Percentiles rank a stretch among this genome's conserved stretches.
phyloP scores from a whole-genome alignment of 2,888 invertebrate genomes.

The Alitta virens region DNA sequence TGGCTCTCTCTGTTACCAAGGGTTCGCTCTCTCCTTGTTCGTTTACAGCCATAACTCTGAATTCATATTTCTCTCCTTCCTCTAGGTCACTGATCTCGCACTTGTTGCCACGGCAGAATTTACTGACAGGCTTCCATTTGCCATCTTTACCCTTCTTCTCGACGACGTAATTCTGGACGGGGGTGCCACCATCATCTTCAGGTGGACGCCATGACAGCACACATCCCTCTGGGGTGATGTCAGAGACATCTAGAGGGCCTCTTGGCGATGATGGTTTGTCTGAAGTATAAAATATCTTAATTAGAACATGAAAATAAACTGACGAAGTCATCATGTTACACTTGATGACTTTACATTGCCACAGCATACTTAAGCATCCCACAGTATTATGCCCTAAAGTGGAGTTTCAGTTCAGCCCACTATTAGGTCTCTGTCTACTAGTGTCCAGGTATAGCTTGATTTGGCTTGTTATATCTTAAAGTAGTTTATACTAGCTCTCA shows the following conservation, averaged over 20 bases:
- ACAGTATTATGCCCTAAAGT: no score
- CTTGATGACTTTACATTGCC: no score
- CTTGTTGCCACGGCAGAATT: conserved; percentile 80
- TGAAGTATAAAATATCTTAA: conserved; percentile 20
- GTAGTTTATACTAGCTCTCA: no score
- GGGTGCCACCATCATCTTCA: conserved; percentile 87
- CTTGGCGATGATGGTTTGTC: conserved; percentile 86
- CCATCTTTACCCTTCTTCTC: conserved; percentile 80
- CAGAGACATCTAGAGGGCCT: conserved; percentile 86
- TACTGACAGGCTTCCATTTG: conserved; percentile 65
- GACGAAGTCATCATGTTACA: no score
- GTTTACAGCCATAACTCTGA: conserved; percentile 96
- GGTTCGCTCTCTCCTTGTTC: conserved; percentile 96
- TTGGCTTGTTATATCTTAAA: no score
- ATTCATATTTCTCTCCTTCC: conserved; percentile 74
- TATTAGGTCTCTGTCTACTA: no score
- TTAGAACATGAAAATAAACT: not conserved
- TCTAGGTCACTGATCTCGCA: conserved; percentile 96
- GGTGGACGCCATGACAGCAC: conserved; percentile 67
- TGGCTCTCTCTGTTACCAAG: conserved; percentile 80
- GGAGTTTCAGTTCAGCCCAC: no score
- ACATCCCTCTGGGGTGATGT: conserved; percentile 94
- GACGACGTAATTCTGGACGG: conserved; percentile 93
- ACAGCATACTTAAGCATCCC: no score
- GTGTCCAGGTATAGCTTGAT: no score